Conservation (phyloP, 2,888 invertebrate species). For the Andrena dorsata region DNA sequence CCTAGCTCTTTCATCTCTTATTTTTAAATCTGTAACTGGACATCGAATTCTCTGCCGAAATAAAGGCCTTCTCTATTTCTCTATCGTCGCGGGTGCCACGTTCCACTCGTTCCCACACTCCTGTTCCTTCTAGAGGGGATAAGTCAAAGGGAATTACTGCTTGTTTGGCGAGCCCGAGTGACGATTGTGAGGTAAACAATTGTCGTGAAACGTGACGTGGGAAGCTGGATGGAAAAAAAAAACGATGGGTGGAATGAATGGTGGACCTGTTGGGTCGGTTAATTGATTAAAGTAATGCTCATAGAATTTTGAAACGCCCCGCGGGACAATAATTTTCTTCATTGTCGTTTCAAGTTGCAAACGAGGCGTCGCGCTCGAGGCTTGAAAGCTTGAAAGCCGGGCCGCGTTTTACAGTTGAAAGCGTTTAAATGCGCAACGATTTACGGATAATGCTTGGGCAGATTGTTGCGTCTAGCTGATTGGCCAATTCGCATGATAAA, state of each 20-base stretch:
- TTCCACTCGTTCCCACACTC: background rate
- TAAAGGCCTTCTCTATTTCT: slow-evolving; percentile 27
- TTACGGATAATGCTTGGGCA: slow-evolving; percentile 28
- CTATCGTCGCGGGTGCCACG: background rate
- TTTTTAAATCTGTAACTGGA: slow-evolving; percentile 53
- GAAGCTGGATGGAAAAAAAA: background rate
- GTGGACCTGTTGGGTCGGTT: background rate
- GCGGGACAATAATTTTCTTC: slow-evolving; percentile 29
- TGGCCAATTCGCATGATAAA: slow-evolving; percentile 41
- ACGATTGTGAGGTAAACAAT: background rate
- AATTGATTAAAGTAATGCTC: background rate
- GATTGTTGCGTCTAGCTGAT: slow-evolving; percentile 29
- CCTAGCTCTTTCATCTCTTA: slow-evolving; percentile 60
- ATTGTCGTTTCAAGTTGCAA: slow-evolving; percentile 11
- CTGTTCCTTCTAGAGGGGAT: background rate
- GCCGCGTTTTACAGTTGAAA: slow-evolving; percentile 34
- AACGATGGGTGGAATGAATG: background rate
- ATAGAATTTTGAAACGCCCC: background rate
- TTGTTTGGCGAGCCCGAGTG: background rate
- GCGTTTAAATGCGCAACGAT: slow-evolving; percentile 50
- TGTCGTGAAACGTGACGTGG: background rate
- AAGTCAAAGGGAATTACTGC: background rate
- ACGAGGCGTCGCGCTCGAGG: background rate
- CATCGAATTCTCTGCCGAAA: slow-evolving; percentile 57
- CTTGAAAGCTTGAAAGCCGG: slow-evolving; percentile 39